Evolutionary conservation across 1,140 invertebrate species (phyloP).

Genomic region (Dysdera silvatica): DNA sequence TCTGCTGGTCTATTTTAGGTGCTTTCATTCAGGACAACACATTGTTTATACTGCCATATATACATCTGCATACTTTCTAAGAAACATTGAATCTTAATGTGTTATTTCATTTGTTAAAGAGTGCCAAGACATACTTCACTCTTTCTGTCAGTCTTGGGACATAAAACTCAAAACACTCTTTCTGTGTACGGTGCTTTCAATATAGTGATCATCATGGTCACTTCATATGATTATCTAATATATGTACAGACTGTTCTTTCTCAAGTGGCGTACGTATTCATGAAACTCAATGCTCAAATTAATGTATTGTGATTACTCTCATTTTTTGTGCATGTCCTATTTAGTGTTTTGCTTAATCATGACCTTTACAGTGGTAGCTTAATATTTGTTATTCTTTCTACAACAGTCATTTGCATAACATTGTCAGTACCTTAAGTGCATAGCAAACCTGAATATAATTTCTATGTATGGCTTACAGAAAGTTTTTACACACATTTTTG

Average conservation of each 20-base stretch:
- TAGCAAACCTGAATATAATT: constrained; percentile 13
- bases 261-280: constrained; percentile 20
- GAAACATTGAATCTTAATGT: constrained; percentile 3
- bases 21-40: background rate
- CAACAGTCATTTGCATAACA: constrained; percentile 19
- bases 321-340: too few species aligned
- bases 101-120: constrained; percentile 18
- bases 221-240: constrained; percentile 15
- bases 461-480: background rate
- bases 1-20: constrained; percentile 13
- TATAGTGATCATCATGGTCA: constrained; percentile 19
- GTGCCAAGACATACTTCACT: constrained; percentile 8
- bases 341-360: constrained; percentile 17
- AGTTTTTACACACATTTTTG: constrained; percentile 17
- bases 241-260: constrained; percentile 17
- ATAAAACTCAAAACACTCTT: constrained; percentile 17
- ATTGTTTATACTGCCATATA: constrained; percentile 19
- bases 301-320: constrained; percentile 21
- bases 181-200: constrained; percentile 22
- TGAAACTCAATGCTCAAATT: constrained; percentile 27
- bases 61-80: constrained; percentile 19
- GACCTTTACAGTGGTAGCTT: constrained; percentile 9
- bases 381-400: constrained; percentile 23
- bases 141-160: too few species aligned
- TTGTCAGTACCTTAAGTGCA: constrained; percentile 16